A percentile compares a stretch with the other conserved stretches of the same genome.
Evolutionary conservation across 2,113 vertebrate species (phyloP).

Genomic region (Xerus inauris): DNA sequence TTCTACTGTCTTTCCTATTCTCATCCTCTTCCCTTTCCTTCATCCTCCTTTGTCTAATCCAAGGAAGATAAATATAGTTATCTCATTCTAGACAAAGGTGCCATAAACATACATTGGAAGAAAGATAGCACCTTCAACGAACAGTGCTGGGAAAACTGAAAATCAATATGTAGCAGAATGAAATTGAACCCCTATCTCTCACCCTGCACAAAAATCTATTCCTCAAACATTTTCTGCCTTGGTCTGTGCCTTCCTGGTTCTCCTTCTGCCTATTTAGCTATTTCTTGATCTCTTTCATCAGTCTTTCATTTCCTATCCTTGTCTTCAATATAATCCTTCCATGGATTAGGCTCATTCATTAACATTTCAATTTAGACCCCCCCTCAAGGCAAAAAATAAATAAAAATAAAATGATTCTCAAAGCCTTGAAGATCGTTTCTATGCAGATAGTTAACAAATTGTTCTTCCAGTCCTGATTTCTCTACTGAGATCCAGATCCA

Average conservation of each 20-base stretch:
- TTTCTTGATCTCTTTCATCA: background rate
- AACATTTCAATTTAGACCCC: background rate
- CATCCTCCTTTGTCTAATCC: no score
- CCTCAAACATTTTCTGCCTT: background rate
- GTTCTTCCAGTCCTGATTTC: background rate
- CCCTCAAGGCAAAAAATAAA: background rate
- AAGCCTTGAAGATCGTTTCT: background rate
- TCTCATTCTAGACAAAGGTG: no score
- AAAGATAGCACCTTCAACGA: no score
- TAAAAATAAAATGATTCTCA: background rate
- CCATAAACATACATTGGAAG: no score
- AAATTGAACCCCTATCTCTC: no score
- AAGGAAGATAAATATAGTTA: no score
- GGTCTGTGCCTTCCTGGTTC: background rate
- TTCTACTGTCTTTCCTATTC: no score
- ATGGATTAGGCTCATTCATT: background rate
- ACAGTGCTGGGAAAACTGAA: no score
- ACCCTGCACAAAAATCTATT: no score
- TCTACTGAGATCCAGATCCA: background rate
- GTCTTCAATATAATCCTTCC: background rate
- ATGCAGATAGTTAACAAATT: background rate
- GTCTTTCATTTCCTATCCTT: background rate
- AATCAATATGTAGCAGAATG: no score
- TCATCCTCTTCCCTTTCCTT: no score
- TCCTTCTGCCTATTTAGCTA: background rate